phyloP scores from a whole-genome alignment of 2,113 vertebrate genomes.

The Hippocampus guttulatus region DNA sequence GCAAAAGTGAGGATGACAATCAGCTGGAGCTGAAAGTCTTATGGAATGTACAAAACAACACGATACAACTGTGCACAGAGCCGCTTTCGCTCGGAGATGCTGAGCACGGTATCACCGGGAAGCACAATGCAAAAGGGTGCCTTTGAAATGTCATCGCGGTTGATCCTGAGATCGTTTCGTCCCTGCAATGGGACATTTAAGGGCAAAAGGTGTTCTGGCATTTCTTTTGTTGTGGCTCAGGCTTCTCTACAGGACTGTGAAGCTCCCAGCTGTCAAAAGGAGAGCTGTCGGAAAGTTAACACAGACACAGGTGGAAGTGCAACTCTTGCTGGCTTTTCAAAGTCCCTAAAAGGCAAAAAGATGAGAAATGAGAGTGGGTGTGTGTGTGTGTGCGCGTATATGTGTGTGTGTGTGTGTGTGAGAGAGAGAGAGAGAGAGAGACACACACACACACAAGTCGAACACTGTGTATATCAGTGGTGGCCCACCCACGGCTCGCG shows the following conservation, averaged over 20 bases:
- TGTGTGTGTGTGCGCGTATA: too few relatives aligned
- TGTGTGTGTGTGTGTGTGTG: background rate
- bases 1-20: background rate
- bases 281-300: slow-evolving; percentile 20
- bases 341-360: slow-evolving; percentile 65
- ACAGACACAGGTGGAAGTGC: slow-evolving; percentile 47
- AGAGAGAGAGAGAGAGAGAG: background rate
- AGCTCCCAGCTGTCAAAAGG: slow-evolving; percentile 29
- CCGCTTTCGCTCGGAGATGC: background rate
- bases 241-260: slow-evolving; percentile 26
- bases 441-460: slow-evolving; percentile 14
- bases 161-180: background rate
- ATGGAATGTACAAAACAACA: background rate
- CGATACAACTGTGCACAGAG: background rate
- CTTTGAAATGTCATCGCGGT: background rate
- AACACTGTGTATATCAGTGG: slow-evolving; percentile 15
- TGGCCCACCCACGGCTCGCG: too few relatives aligned
- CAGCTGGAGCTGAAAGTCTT: background rate
- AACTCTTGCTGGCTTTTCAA: slow-evolving; percentile 42
- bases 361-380: slow-evolving; percentile 32
- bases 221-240: slow-evolving; percentile 7
- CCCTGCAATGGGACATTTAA: background rate
- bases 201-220: background rate
- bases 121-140: too few relatives aligned
- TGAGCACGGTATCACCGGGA: background rate